Percentiles rank a stretch among this genome's conserved stretches.
phyloP scores from a whole-genome alignment of 2,113 vertebrate species.

The Abramis brama region DNA sequence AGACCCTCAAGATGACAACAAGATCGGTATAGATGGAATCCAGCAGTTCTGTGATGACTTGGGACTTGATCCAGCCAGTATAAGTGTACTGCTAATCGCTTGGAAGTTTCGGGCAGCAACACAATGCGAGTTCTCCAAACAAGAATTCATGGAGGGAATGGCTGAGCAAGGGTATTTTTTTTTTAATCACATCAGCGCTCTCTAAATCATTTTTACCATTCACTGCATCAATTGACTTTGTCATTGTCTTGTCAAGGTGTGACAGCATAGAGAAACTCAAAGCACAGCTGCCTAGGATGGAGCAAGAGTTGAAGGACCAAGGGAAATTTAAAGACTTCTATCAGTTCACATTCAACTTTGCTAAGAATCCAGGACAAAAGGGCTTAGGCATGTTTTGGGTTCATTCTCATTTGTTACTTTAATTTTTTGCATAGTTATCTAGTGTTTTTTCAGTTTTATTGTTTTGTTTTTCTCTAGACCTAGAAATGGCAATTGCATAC shows the following conservation, averaged over 20 bases:
- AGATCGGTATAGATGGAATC: slow-evolving; percentile 93
- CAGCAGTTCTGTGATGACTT: slow-evolving; percentile 94
- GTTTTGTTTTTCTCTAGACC: slow-evolving; percentile 76
- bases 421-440: neutral
- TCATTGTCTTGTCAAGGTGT: slow-evolving; percentile 77
- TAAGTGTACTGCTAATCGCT: slow-evolving; percentile 90
- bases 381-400: slow-evolving; percentile 83
- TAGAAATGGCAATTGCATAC: slow-evolving; percentile 96
- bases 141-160: slow-evolving; percentile 95
- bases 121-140: slow-evolving; percentile 94
- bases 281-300: slow-evolving; percentile 87
- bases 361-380: slow-evolving; percentile 94
- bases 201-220: neutral
- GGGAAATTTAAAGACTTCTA: slow-evolving; percentile 94
- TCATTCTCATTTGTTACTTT: neutral
- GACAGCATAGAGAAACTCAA: slow-evolving; percentile 90
- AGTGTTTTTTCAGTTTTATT: slow-evolving; percentile 17
- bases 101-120: slow-evolving; percentile 96
- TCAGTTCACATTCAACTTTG: slow-evolving; percentile 96
- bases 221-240: slow-evolving; percentile 45
- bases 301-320: slow-evolving; percentile 90
- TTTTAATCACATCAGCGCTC: neutral
- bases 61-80: slow-evolving; percentile 87
- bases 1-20: slow-evolving; percentile 96
- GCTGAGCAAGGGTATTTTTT: slow-evolving; percentile 83